Evolutionary conservation across 1,140 invertebrate species (phyloP), one percentile per base, ranked within the genome.

Genomic region (Gerris buenoi): DNA sequence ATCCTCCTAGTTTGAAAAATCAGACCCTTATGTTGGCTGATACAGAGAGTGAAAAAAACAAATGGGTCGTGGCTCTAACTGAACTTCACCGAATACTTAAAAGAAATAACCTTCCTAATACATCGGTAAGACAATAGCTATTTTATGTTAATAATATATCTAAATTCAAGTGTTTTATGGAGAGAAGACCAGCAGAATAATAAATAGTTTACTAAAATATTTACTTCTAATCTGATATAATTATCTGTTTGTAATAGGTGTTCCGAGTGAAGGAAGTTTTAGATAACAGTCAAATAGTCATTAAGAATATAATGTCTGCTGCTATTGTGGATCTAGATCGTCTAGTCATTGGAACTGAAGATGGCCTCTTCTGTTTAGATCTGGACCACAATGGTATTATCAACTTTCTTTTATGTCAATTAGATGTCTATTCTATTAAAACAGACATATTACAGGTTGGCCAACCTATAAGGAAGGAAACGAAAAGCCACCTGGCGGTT

Each of bases 11-110:
- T 60, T 83, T 88, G 68, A 84, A 88, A 73, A 89, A 91, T 78
- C 88, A 93, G 72, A 93, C 92, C 3, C 79, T 98, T 67, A 95
- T 98, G 93, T 79, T 98, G 74, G 94, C 95, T 25, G 95, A 98
- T 74, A 93, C 88, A 29, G 93, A 98, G 77, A 91, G 90, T 65
- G 96, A 99, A 78, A 96, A 97, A 77, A 92, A 91, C 56, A 97
- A 97, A 79, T 99, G 96, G 97, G 93, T 98, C 27, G 93, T 96
- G 65, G 95, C 97, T 18, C 81, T 99, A 67, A 95, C 90, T 72
- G 95, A 99, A 80, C 81, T 99, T 69, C 95, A 98, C 82, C 86
- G 94, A 77, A 95, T 99, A 78, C 83, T 98, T 69, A 94, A 93
- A 78, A 85, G 92, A 78, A 98, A 97, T 79, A 95, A 94, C 82